Evolutionary conservation across 2,113 vertebrate species (phyloP).

Genomic region (Cathartes aura): DNA sequence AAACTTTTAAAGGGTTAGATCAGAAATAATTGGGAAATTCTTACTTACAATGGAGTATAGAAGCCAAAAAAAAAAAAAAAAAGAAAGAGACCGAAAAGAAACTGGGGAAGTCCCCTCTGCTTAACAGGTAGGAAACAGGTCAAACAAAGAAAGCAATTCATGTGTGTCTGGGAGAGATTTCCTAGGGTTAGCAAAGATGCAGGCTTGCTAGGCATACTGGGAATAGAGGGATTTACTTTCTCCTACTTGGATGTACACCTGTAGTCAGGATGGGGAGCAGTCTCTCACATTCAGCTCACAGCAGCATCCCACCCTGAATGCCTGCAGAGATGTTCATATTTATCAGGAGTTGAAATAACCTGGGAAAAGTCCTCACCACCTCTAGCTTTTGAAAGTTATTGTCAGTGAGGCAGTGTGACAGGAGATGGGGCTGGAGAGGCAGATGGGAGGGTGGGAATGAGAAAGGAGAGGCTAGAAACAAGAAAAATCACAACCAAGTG

Average conservation of each 20-base stretch:
- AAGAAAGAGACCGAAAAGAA: constrained; percentile 38
- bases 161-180: not conserved
- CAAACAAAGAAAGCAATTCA: constrained; percentile 19
- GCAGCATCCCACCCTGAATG: not conserved
- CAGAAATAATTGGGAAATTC: constrained; percentile 59
- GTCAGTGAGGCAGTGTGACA: not conserved
- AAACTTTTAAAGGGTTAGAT: constrained; percentile 51
- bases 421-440: not conserved
- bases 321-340: not conserved
- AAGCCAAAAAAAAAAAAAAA: not conserved
- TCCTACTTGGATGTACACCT: not conserved
- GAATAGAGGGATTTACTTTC: not conserved
- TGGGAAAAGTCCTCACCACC: not conserved
- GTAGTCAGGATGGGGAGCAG: not conserved
- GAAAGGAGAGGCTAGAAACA: not conserved
- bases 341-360: not conserved
- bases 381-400: not conserved
- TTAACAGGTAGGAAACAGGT: constrained; percentile 6
- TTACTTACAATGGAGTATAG: constrained; percentile 18
- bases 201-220: not conserved
- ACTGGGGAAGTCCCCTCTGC: not conserved
- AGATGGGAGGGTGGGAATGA: no score
- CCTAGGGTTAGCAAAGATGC: not conserved
- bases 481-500: not conserved
- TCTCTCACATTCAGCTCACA: not conserved